These are phyloP conservation scores for Cryptoleucopteryx plumbea DNA, from an alignment of 2,113 vertebrate genomes.

Conservation along the genomic window DNA sequence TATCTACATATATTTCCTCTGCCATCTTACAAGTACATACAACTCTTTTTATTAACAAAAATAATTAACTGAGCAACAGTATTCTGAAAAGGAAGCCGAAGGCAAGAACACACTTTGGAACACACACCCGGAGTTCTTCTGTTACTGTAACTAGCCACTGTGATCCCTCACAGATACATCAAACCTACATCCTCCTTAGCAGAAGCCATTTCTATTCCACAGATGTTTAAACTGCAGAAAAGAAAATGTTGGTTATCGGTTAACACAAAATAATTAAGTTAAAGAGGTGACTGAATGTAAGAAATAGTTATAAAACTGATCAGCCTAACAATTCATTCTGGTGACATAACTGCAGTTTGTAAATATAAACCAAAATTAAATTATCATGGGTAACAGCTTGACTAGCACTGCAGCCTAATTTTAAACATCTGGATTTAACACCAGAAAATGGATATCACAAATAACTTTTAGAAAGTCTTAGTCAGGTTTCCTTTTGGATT, in stretches of 20 bases:
- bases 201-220: neutral
- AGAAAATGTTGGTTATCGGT: neutral
- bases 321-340: neutral
- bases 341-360: neutral
- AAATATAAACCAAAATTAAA: constrained; percentile 10
- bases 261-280: neutral
- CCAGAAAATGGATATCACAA: neutral
- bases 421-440: neutral
- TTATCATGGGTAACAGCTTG: neutral
- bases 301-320: neutral
- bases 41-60: neutral
- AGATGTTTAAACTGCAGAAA: neutral
- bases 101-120: neutral
- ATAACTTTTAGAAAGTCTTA: neutral
- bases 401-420: neutral
- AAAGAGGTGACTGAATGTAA: neutral
- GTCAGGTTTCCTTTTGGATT: neutral
- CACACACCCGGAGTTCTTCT: neutral
- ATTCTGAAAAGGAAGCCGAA: neutral
- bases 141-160: neutral
- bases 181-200: neutral
- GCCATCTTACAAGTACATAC: neutral
- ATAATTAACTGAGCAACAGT: neutral
- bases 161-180: neutral
- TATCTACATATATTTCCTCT: neutral